Evolutionary conservation across 2,113 vertebrate species (phyloP).

Genomic region (Nettapus auritus): DNA sequence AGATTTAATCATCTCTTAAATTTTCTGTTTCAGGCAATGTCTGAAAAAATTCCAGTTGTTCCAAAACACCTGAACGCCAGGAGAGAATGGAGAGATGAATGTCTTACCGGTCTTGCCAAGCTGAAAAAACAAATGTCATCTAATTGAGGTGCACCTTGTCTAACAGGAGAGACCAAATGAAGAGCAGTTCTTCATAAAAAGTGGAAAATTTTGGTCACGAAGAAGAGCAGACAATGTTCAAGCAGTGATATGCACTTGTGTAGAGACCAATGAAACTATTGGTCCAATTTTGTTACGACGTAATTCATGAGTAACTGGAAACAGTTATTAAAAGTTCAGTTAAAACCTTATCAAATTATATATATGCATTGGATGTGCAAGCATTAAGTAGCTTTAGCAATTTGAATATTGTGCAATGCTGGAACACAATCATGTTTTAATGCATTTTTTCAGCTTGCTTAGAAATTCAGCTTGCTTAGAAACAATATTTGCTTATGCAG

Average conservation of each 20-base stretch:
- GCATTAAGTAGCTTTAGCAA: conserved; percentile 1
- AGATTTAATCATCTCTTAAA: neutral
- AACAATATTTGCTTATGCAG: conserved; percentile 28
- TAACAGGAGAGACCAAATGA: neutral
- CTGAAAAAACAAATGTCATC: conserved; percentile 82
- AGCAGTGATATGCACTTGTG: neutral
- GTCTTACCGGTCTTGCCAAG: conserved; percentile 84
- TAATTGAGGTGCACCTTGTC: conserved; percentile 30
- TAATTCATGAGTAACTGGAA: conserved; percentile 35
- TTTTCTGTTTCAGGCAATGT: conserved; percentile 83
- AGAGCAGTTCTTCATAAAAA: neutral
- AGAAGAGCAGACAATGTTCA: conserved; percentile 4
- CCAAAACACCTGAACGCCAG: conserved; percentile 82
- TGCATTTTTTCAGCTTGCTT: conserved; percentile 40
- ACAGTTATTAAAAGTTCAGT: neutral
- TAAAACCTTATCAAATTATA: conserved; percentile 10
- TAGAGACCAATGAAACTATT: conserved; percentile 8
- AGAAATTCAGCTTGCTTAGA: conserved; percentile 35
- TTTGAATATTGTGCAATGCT: conserved; percentile 17
- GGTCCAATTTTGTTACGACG: neutral
- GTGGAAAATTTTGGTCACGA: neutral
- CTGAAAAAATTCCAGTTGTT: conserved; percentile 80
- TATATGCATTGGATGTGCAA: neutral
- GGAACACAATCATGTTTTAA: conserved; percentile 29
- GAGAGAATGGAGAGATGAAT: conserved; percentile 86